phyloP scores from a whole-genome alignment of 2,113 vertebrate genomes.

The Phaethon lepturus region DNA sequence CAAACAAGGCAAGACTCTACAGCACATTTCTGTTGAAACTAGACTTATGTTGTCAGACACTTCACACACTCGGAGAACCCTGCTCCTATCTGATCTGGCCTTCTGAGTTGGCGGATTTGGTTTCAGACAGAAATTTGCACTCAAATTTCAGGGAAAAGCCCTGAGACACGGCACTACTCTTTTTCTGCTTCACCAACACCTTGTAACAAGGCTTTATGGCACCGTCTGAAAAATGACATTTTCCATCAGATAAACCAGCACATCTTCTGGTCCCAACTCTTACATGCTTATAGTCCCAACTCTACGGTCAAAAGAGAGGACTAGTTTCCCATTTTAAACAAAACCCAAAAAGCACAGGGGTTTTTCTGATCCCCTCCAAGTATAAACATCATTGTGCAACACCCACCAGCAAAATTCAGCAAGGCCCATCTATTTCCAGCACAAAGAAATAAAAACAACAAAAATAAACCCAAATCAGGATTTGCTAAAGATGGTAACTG shows the following conservation, averaged over 20 bases:
- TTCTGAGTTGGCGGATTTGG: neutral
- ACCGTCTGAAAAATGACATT: neutral
- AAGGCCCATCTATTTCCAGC: neutral
- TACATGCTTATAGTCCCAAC: neutral
- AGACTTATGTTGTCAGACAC: fast-evolving
- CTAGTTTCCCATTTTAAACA: neutral
- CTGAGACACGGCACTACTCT: neutral
- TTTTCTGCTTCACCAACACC: neutral
- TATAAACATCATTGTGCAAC: neutral
- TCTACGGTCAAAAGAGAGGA: neutral
- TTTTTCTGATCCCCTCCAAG: neutral
- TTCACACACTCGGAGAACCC: neutral
- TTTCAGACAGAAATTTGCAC: neutral
- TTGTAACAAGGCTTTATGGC: neutral
- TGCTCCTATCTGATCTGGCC: neutral
- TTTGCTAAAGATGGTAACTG: neutral
- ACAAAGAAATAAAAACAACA: neutral
- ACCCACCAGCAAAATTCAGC: neutral
- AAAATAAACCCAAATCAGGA: neutral
- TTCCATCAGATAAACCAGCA: neutral
- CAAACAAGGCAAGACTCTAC: neutral
- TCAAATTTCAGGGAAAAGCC: neutral
- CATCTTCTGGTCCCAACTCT: neutral
- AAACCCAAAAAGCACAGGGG: neutral
- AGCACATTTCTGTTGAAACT: neutral